Evolutionary conservation across 2,113 vertebrate species (phyloP).

Genomic region (Chiloscyllium plagiosum): DNA sequence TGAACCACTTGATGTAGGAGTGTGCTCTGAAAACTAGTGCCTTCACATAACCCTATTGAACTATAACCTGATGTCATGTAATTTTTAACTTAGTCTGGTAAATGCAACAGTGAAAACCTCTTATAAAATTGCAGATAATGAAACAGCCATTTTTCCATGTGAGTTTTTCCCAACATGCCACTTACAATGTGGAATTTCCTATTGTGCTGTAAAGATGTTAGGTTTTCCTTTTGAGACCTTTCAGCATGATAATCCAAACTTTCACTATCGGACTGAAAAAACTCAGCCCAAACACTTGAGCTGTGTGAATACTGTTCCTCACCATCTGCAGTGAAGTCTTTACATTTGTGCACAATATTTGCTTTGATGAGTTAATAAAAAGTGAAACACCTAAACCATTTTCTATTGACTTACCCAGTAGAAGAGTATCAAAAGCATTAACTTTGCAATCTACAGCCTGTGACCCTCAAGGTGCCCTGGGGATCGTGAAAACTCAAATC

Average conservation of each 20-base stretch:
- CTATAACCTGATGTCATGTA: too few species aligned
- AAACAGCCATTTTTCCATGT: neutral
- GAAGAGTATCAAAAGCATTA: neutral
- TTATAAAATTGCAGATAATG: too few species aligned
- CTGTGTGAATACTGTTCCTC: neutral
- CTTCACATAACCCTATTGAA: too few species aligned
- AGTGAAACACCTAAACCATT: neutral
- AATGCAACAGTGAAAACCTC: too few species aligned
- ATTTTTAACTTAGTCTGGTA: too few species aligned
- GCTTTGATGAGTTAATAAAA: conserved; percentile 2
- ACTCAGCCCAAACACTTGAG: neutral
- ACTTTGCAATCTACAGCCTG: neutral
- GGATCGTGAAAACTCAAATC: neutral
- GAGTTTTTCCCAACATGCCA: too few species aligned
- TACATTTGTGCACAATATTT: neutral
- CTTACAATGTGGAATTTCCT: neutral
- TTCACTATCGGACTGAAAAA: neutral
- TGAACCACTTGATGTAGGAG: too few species aligned
- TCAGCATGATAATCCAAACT: neutral
- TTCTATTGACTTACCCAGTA: neutral
- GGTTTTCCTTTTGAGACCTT: neutral
- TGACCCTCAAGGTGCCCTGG: neutral
- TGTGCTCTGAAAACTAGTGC: too few species aligned
- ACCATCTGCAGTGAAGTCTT: neutral
- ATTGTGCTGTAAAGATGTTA: neutral